Evolutionary conservation across 64 coral and sea anemone genomes (phyloP).

Genomic region (Pocillopora verrucosa): DNA sequence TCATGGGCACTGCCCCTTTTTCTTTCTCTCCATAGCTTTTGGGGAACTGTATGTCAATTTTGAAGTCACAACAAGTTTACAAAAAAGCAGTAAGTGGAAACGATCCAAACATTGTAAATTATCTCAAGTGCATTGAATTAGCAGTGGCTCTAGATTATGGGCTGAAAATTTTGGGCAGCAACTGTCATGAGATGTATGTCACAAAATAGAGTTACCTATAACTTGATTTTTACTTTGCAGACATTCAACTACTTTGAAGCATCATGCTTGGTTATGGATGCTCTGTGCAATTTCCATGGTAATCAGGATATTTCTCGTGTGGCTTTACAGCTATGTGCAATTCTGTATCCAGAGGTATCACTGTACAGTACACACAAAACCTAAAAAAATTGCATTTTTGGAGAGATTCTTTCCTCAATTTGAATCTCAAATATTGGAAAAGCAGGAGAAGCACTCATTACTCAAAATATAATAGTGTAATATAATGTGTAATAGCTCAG

Average conservation of each 20-base stretch:
- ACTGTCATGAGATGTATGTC: too few species aligned
- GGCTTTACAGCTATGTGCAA: constrained; percentile 48
- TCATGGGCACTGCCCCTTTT: neutral
- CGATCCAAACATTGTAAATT: too few species aligned
- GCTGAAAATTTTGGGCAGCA: too few species aligned
- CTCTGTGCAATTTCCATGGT: constrained; percentile 27
- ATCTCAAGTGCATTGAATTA: too few species aligned
- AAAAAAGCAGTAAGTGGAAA: constrained; percentile 76
- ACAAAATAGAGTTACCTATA: too few species aligned
- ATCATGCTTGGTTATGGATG: constrained; percentile 43
- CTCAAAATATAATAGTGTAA: neutral
- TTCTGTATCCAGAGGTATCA: constrained; percentile 47
- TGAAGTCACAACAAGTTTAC: constrained; percentile 65
- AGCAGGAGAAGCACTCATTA: too few species aligned
- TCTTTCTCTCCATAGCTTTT: constrained; percentile 45
- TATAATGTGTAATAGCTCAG: too few species aligned
- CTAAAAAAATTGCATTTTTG: too few species aligned
- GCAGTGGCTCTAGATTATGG: too few species aligned
- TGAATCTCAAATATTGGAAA: too few species aligned
- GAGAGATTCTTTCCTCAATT: neutral
- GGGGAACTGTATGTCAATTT: constrained; percentile 77
- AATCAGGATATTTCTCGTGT: constrained; percentile 31
- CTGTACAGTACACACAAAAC: neutral
- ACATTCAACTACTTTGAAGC: constrained; percentile 51
- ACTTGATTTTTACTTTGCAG: neutral